phyloP scores from a whole-genome alignment of 2,797 vertebrate genomes.

The Sylvilagus floridanus region DNA sequence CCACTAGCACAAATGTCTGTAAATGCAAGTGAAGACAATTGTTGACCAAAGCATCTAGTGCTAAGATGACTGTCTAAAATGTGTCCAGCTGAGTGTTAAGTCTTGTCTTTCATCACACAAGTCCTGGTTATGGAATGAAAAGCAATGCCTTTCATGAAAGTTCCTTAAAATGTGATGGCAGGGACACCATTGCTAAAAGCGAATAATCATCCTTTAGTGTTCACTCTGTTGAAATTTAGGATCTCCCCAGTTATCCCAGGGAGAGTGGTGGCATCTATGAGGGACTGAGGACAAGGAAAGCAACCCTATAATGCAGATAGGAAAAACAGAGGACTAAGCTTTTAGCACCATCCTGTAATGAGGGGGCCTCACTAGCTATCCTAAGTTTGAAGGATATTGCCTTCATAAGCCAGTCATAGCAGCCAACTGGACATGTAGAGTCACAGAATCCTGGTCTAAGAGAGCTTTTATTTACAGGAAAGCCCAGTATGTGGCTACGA shows the following conservation, averaged over 20 bases:
- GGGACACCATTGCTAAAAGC: neutral
- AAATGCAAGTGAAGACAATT: neutral
- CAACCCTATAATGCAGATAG: neutral
- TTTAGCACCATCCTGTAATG: neutral
- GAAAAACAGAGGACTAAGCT: neutral
- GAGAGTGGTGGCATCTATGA: neutral
- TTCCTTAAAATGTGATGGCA: neutral
- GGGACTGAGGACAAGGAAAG: neutral
- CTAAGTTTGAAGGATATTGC: neutral
- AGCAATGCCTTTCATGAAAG: neutral
- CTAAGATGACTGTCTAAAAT: neutral
- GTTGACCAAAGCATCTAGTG: neutral
- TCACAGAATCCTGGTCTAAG: neutral
- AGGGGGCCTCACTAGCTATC: neutral
- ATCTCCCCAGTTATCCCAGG: neutral
- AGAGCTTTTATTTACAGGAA: neutral
- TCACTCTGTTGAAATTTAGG: neutral
- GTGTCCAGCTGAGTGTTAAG: neutral
- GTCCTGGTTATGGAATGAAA: neutral
- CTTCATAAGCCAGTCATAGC: neutral
- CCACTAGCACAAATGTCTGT: neutral
- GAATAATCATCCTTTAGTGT: neutral
- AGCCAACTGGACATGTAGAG: neutral
- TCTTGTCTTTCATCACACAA: neutral
- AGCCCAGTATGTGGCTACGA: neutral